phyloP scores from a whole-genome alignment of 2,113 vertebrate species.

The Pionites leucogaster region DNA sequence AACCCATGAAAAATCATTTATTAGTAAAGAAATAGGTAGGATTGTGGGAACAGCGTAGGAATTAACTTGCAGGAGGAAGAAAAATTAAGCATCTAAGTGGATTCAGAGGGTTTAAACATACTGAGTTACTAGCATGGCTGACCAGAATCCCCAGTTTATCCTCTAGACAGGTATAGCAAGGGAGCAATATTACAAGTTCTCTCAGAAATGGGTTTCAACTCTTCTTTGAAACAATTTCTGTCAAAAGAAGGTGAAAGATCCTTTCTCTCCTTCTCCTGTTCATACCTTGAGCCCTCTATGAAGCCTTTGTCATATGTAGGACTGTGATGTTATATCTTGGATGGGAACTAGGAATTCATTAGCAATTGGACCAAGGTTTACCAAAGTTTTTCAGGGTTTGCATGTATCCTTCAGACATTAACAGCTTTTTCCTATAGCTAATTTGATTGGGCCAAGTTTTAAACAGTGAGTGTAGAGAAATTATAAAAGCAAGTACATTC shows the following conservation, averaged over 20 bases:
- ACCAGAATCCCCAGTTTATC: background rate
- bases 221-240: background rate
- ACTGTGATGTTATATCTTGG: slow-evolving; percentile 36
- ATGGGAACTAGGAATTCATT: slow-evolving; percentile 50
- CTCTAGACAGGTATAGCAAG: background rate
- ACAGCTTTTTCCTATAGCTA: slow-evolving; percentile 56
- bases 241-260: background rate
- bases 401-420: slow-evolving; percentile 37
- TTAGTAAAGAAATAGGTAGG: background rate
- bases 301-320: background rate
- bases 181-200: background rate
- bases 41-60: background rate
- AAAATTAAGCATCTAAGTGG: background rate
- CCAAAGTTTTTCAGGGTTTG: background rate
- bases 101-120: background rate
- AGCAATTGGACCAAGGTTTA: slow-evolving; percentile 7
- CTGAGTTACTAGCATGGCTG: background rate
- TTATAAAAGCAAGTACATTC: slow-evolving; percentile 7
- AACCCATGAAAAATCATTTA: background rate
- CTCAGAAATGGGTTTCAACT: background rate
- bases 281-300: background rate
- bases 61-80: background rate
- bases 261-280: background rate
- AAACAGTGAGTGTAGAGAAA: background rate
- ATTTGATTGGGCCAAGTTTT: slow-evolving; percentile 37